phyloP scores from a whole-genome alignment of 1,140 invertebrate genomes.

The Agraylea sexmaculata region DNA sequence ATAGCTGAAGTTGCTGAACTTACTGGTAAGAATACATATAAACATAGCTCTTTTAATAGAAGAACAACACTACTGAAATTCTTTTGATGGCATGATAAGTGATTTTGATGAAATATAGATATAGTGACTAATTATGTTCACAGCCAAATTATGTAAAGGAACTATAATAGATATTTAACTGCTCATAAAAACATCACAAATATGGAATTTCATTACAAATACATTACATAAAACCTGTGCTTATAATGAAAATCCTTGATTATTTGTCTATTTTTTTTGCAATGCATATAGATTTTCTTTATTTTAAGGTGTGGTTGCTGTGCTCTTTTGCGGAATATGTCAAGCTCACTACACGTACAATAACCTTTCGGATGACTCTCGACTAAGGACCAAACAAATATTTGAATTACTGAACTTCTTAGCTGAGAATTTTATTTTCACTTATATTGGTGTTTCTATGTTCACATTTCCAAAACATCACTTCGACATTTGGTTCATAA shows the following conservation, averaged over 20 bases:
- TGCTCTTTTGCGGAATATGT: conserved; percentile 96
- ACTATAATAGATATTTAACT: no score
- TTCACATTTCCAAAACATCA: conserved; percentile 94
- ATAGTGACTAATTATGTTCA: no score
- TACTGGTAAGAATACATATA: conserved; percentile 67
- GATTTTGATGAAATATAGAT: no score
- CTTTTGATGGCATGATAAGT: no score
- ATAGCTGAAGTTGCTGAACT: conserved; percentile 91
- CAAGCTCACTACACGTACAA: conserved; percentile 99
- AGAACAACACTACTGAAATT: no score
- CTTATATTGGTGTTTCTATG: conserved; percentile 97
- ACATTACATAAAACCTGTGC: no score
- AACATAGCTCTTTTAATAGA: no score
- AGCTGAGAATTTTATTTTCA: conserved; percentile 98
- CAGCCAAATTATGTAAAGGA: no score
- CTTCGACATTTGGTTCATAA: conserved; percentile 86
- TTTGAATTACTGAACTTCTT: conserved; percentile 95
- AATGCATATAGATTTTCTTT: neutral
- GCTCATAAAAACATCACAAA: no score
- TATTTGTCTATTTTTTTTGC: neutral
- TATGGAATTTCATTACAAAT: no score
- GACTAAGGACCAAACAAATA: conserved; percentile 84
- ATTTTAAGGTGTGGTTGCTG: conserved; percentile 76
- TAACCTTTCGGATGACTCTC: conserved; percentile 82
- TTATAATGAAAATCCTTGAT: no score